These are phyloP conservation scores for Drosophila acutilabella DNA, from an alignment of 2,888 invertebrate species.

Conservation along the genomic window DNA sequence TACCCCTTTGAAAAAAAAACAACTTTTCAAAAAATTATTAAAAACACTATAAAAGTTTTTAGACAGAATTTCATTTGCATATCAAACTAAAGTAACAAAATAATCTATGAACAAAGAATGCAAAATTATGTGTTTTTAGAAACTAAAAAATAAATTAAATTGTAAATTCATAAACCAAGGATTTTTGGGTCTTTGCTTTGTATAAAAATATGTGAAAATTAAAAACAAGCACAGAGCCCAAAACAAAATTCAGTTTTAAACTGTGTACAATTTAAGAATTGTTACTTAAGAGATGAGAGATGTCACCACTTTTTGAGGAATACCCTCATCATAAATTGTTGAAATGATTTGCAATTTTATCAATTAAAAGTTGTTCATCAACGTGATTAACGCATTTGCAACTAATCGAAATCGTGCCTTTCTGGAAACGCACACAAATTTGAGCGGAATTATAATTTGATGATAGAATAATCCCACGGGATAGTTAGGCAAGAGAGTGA, in stretches of 20 bases:
- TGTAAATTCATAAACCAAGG: neutral
- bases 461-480: constrained; percentile 30
- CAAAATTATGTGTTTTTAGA: neutral
- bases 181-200: too few relatives aligned
- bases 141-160: neutral
- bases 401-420: constrained; percentile 20
- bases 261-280: neutral
- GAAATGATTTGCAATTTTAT: constrained; percentile 3
- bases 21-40: neutral
- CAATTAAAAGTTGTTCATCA: constrained; percentile 20
- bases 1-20: constrained; percentile 15
- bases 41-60: neutral
- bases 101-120: neutral
- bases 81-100: neutral
- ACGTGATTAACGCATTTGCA: constrained; percentile 7
- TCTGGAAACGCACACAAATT: constrained; percentile 19
- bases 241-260: too few relatives aligned
- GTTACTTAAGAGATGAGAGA: neutral
- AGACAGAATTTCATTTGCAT: neutral
- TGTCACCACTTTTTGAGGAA: neutral
- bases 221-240: too few relatives aligned
- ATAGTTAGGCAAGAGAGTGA: neutral
- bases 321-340: constrained; percentile 16
- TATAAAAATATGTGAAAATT: too few relatives aligned
- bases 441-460: constrained; percentile 26